A percentile compares a stretch with the other conserved stretches of the same genome.
Conservation (phyloP, 1,140 invertebrate genomes). For the Hermetia illucens region DNA sequence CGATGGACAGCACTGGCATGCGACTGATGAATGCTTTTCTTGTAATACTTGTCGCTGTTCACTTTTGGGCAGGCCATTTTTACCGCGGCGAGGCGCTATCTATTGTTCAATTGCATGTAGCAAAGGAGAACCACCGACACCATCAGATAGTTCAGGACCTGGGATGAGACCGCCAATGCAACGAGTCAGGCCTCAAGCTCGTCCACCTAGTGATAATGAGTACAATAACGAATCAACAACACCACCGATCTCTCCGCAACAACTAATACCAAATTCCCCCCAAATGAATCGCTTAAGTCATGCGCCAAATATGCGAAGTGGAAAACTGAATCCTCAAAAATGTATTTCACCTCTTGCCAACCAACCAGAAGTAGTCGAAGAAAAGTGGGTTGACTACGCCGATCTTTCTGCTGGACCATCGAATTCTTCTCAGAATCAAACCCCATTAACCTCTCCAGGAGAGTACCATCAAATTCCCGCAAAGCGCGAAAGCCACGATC, state of each 20-base stretch:
- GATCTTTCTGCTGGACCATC: slow-evolving; percentile 19
- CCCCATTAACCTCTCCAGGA: slow-evolving; percentile 22
- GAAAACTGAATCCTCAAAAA: not conserved
- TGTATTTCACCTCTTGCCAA: slow-evolving; percentile 1
- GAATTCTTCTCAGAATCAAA: slow-evolving; percentile 24
- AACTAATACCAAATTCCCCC: slow-evolving; percentile 4
- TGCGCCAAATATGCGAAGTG: not conserved
- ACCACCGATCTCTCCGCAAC: slow-evolving; percentile 27
- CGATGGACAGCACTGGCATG: slow-evolving; percentile 97
- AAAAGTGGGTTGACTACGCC: slow-evolving; percentile 25
- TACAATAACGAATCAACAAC: slow-evolving; percentile 16
- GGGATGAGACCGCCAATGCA: slow-evolving; percentile 37
- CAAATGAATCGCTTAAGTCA: not conserved
- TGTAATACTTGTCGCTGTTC: slow-evolving; percentile 85
- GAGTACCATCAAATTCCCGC: slow-evolving; percentile 24
- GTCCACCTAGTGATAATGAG: slow-evolving; percentile 24
- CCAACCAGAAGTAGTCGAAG: slow-evolving; percentile 15
- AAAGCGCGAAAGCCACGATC: slow-evolving; percentile 15
- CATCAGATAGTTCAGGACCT: slow-evolving; percentile 56
- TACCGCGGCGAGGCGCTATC: slow-evolving; percentile 83
- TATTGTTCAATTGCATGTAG: slow-evolving; percentile 90
- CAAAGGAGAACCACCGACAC: slow-evolving; percentile 72
- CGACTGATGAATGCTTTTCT: slow-evolving; percentile 87
- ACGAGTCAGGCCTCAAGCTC: slow-evolving; percentile 30
- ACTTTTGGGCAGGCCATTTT: slow-evolving; percentile 84